Evolutionary conservation across 92 coral and sea anemone genomes (phyloP).

Genomic region (Paragorgia papillata): DNA sequence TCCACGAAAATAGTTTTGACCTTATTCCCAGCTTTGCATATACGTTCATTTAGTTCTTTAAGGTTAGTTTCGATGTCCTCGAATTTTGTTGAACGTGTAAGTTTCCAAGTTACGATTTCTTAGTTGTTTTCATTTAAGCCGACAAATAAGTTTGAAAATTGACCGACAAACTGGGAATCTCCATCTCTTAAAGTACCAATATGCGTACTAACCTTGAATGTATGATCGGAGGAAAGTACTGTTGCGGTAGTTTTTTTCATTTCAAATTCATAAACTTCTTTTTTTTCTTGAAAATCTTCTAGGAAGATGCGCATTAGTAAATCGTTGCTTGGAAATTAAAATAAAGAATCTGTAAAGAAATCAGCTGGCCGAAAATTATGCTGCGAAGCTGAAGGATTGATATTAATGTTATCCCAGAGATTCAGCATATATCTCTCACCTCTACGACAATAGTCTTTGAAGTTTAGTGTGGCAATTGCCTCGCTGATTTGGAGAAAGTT

Average conservation of each 20-base stretch:
- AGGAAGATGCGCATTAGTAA: constrained; percentile 46
- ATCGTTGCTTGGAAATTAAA: constrained; percentile 44
- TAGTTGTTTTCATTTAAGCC: constrained; percentile 39
- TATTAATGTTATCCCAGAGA: not conserved
- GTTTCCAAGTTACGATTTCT: constrained; percentile 50
- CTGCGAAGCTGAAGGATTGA: not conserved
- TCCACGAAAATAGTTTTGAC: constrained; percentile 52
- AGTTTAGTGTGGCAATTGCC: constrained; percentile 43
- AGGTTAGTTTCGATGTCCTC: constrained; percentile 20
- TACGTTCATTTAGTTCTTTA: constrained; percentile 30
- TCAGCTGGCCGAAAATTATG: constrained; percentile 17
- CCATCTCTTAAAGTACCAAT: constrained; percentile 33
- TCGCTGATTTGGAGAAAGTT: constrained; percentile 57
- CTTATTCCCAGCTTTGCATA: not conserved
- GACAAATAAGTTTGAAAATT: constrained; percentile 44
- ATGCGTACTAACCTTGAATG: constrained; percentile 50
- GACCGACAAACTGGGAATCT: constrained; percentile 38
- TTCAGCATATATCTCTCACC: constrained; percentile 37
- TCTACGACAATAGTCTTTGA: constrained; percentile 32
- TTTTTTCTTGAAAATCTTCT: constrained; percentile 36
- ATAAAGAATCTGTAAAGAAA: constrained; percentile 33
- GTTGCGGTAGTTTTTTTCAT: constrained; percentile 27
- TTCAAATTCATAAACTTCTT: constrained; percentile 21
- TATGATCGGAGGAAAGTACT: constrained; percentile 48
- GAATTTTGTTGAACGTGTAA: constrained; percentile 35